phyloP scores from a whole-genome alignment of 1,140 invertebrate genomes.

The Leptonema lineaticorne region DNA sequence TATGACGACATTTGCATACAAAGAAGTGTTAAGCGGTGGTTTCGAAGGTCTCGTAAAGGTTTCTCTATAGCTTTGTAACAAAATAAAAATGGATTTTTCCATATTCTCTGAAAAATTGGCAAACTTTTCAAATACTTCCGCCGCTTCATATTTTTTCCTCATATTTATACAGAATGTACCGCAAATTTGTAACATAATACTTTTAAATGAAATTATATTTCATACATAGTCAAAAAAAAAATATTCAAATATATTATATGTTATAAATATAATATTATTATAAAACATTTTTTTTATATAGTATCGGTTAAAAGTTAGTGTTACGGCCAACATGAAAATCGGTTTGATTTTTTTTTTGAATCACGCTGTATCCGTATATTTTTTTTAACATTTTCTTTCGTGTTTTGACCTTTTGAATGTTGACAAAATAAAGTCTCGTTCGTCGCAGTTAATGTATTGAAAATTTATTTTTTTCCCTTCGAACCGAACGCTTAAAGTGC shows the following conservation, averaged over 20 bases:
- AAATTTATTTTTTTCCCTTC: slow-evolving; percentile 23
- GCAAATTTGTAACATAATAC: too few relatives aligned
- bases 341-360: slow-evolving; percentile 2
- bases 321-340: too few relatives aligned
- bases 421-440: slow-evolving; percentile 39
- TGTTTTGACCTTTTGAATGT: slow-evolving; percentile 9
- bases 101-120: slow-evolving; percentile 24
- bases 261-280: too few relatives aligned
- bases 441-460: slow-evolving; percentile 39
- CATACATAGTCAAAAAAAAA: background rate
- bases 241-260: too few relatives aligned
- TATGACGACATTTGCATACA: background rate
- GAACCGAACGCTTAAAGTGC: slow-evolving; percentile 35
- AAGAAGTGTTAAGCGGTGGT: background rate
- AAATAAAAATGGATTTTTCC: slow-evolving; percentile 13
- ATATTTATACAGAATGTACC: too few relatives aligned
- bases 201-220: too few relatives aligned
- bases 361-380: too few relatives aligned
- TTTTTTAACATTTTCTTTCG: slow-evolving; percentile 8
- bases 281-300: too few relatives aligned
- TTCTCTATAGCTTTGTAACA: background rate
- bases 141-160: background rate
- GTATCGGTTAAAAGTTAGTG: too few relatives aligned
- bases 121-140: slow-evolving; percentile 18
- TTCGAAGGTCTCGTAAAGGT: background rate